Evolutionary conservation across 2,888 invertebrate genomes (phyloP).

Genomic region (Erebia aethiops): DNA sequence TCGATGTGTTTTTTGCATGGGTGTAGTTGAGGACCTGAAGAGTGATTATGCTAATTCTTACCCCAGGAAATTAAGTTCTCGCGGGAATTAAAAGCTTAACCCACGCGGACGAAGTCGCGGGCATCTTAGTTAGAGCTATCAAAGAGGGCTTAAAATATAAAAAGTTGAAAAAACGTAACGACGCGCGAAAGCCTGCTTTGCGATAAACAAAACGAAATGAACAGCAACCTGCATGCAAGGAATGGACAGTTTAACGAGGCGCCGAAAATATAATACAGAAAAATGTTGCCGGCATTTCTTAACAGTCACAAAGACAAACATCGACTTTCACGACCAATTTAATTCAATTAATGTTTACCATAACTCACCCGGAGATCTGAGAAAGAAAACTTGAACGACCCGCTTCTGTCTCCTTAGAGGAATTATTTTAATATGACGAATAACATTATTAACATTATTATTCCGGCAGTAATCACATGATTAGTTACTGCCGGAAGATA

Average conservation of each 20-base stretch:
- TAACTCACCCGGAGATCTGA: constrained; percentile 33
- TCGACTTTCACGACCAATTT: constrained; percentile 42
- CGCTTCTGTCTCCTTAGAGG: constrained; percentile 28
- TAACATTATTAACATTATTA: too few species aligned
- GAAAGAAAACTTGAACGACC: constrained; percentile 24
- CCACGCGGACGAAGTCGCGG: too few species aligned
- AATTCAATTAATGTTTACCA: constrained; percentile 40
- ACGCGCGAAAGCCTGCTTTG: too few species aligned
- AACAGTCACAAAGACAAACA: constrained; percentile 36
- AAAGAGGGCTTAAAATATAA: too few species aligned
- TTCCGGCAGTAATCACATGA: too few species aligned
- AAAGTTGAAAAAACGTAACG: too few species aligned
- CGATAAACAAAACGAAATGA: constrained; percentile 22
- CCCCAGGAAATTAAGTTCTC: too few species aligned
- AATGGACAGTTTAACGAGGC: constrained; percentile 39
- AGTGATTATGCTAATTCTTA: too few species aligned
- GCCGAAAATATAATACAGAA: constrained; percentile 41
- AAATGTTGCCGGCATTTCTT: constrained; percentile 33
- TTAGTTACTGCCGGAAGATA: not conserved
- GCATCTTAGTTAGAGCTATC: too few species aligned
- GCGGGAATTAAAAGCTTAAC: too few species aligned
- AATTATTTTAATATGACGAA: constrained; percentile 31
- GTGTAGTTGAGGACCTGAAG: too few species aligned
- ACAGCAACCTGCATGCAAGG: constrained; percentile 33
- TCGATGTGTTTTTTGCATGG: too few species aligned